Evolutionary conservation across 2,888 invertebrate species (phyloP).

Genomic region (Acanthococcus lagerstroemiae): DNA sequence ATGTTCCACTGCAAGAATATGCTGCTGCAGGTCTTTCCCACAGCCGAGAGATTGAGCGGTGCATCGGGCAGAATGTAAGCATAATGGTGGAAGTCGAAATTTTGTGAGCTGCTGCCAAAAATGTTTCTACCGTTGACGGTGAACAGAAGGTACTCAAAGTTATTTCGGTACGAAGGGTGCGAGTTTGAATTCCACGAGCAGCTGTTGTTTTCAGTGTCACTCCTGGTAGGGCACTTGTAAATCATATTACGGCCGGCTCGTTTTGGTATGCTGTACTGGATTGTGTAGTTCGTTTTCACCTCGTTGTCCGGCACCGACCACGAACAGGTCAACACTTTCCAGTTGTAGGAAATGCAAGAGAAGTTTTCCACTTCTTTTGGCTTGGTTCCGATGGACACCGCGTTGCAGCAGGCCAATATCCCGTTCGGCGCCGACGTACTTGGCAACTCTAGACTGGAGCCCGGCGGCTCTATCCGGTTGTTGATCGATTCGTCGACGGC

Average conservation of each 20-base stretch:
- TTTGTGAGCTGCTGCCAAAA: conserved; percentile 49
- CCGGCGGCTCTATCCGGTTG: conserved; percentile 34
- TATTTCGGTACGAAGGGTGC: conserved; percentile 48
- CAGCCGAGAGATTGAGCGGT: background rate
- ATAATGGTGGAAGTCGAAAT: conserved; percentile 37
- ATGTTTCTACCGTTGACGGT: conserved; percentile 51
- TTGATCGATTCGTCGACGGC: conserved; percentile 39
- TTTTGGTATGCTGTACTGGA: conserved; percentile 45
- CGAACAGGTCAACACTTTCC: conserved; percentile 61
- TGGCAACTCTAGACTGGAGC: conserved; percentile 24
- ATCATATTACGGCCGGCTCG: conserved; percentile 41
- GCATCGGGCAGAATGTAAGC: conserved; percentile 17
- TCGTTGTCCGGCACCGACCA: conserved; percentile 55
- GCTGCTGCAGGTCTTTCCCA: conserved; percentile 18
- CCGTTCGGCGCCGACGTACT: conserved; percentile 24
- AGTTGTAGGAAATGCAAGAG: conserved; percentile 60
- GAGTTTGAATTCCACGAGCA: conserved; percentile 48
- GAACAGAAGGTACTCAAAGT: conserved; percentile 49
- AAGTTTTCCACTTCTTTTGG: conserved; percentile 48
- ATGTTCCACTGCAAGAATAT: conserved; percentile 17
- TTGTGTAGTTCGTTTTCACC: conserved; percentile 49
- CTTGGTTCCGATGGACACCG: conserved; percentile 51
- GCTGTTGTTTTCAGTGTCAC: conserved; percentile 38
- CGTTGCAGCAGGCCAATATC: conserved; percentile 47
- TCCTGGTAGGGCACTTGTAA: conserved; percentile 38